phyloP scores from a whole-genome alignment of 2,113 vertebrate species.

The Riparia riparia region DNA sequence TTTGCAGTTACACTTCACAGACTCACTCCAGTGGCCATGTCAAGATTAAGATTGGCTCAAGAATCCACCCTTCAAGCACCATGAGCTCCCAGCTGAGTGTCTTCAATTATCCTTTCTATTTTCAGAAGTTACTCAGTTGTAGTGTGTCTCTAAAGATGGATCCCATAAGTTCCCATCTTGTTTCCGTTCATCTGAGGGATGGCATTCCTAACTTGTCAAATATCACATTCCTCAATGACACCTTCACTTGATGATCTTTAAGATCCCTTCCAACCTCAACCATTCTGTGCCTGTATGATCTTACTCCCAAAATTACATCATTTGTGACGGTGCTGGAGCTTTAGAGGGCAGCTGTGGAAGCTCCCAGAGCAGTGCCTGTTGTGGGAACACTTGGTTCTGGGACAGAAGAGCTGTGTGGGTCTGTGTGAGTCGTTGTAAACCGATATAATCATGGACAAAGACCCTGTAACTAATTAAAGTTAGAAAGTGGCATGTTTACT shows the following conservation, averaged over 20 bases:
- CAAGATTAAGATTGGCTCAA: neutral
- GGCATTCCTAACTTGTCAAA: neutral
- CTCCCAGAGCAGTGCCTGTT: neutral
- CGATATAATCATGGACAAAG: no score
- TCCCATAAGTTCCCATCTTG: accelerated
- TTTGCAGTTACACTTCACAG: neutral
- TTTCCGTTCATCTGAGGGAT: neutral
- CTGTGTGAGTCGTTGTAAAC: neutral
- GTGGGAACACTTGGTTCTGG: neutral
- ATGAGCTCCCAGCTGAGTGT: neutral
- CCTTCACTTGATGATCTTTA: neutral
- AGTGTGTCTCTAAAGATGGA: neutral
- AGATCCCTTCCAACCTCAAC: neutral
- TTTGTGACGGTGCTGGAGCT: neutral
- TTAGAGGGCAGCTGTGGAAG: neutral
- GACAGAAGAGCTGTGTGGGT: neutral
- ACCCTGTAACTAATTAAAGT: no score
- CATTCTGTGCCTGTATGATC: neutral
- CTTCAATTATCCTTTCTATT: neutral
- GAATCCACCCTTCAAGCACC: neutral
- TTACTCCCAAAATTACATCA: neutral
- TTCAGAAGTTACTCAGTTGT: neutral
- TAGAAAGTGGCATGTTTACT: no score
- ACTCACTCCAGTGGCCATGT: neutral
- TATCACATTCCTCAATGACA: neutral